Evolutionary conservation across 2,113 vertebrate genomes (phyloP), one percentile per base, ranked within the genome.

Genomic region (Aphyosemion australe): DNA sequence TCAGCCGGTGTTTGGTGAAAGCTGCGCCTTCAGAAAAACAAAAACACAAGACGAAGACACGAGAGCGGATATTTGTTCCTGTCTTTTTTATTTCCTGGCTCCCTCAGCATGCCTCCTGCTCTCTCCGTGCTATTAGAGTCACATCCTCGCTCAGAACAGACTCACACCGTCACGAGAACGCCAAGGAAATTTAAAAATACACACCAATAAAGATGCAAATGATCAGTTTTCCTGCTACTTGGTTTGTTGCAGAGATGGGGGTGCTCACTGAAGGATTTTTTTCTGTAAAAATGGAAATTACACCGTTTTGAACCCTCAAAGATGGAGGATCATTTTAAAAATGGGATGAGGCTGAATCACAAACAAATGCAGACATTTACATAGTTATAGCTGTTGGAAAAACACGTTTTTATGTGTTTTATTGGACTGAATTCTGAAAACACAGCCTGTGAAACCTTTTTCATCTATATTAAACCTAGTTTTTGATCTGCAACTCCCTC

Each of bases 31-130:
- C 52, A 43, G 16, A 8, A 37, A 47, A 21, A 18, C 26, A 26
- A 26, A 26, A 45, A 6, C 43, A 39, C 41, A 37, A 53, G 41
- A 39, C 61, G 61, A 18, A 16, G 12, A 60, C 55, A 65, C 39
- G 37, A 37, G n/a, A 74, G 41, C n/a, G 62, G 76, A 82, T 73
- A 84, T 87, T 39, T 76, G 70, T 49, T 84, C 50, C 54, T 45
- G 52, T 60, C 43, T 21, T 55, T 41, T 59, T 78, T 72, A 72
- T 74, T 74, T 81, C 72, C 78, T 76, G 42, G 48, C 42, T 31
- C 59, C 52, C 39, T 47, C 63, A 1, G 12, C 42, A 14, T 19
- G 56, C 16, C 52, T 61, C 62, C 72, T 55, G 11, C 34, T 55
- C 57, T 54, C 55, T 16, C 54, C 50, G 39, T 50, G 34, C 18